Percentiles rank a stretch among this genome's conserved stretches.
These are phyloP conservation scores for human (Homo sapiens) DNA, from an alignment of 2,113 vertebrate species.

Conservation along the genomic window GRCh38 chr19:7618501-7619000, in stretches of 20 bases:
- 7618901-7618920: neutral
- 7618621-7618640: neutral
- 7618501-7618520: neutral
- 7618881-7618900: neutral
- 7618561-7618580: neutral
- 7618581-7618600: neutral
- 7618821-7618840: neutral
- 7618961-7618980: constrained; percentile 53
- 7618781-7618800: neutral
- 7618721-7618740: accelerated
- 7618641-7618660: neutral
- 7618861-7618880: neutral
- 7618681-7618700: neutral
- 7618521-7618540: accelerated
- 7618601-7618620: neutral
- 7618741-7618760: neutral
- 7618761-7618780: accelerated
- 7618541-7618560: neutral
- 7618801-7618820: accelerated
- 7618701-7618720: neutral
- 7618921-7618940: neutral
- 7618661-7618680: neutral
- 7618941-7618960: constrained; percentile 54
- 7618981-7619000: constrained; percentile 52
- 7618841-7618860: neutral